Base-by-base conservation (phyloP, 2,113 vertebrate genomes). In the Planiliza haematocheilus region DNA sequence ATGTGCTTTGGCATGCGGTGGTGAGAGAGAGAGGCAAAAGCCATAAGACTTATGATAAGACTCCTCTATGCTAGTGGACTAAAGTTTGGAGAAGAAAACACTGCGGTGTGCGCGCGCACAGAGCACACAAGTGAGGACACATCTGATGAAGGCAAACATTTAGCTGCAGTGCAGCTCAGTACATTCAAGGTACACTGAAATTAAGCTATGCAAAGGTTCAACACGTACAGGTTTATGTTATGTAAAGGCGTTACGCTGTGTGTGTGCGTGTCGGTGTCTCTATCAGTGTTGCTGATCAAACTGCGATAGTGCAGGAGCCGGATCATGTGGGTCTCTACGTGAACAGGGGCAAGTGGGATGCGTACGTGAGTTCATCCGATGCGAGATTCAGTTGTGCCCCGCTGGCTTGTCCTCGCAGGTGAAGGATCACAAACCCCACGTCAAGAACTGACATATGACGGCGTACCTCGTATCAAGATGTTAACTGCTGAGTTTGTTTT, bases 301-400 rank as follows among this genome's bases (percentile, higher is more conserved):
- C 66, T 16, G 49, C 0, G n/a, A 61, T 36, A 68, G 21, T 7
- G 0, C 43, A 18, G 18, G 10, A 65, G 62, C 36, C 24, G 49
- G 16, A 61, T 79, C 52, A 84, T 79, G 85, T 49, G 76, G 85
- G 85, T 56, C 63, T 70, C 36, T 81, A 81, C 81, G 71, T 89
- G 85, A 71, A 12, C 49, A 46, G 38, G 6, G 49, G 16, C 56
- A 43, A 34, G 18, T 57, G 42, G 24, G 9, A 50, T 41, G 24
- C 8, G 8, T 20, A 2, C 18, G 1, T 55, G 59, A 30, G 65
- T 60, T 67, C 17, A 24, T 42, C 59, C 70, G 70, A 20, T 51
- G 10, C 41, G 24, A 60, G 7, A 8, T 64, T 60, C 37, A n/a
- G 57, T 45, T 59, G 43, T 43, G 42, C 38, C 56, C 14, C 13